phyloP scores from a whole-genome alignment of 2,888 invertebrate genomes.

The Glyphotaelius pellucidus region DNA sequence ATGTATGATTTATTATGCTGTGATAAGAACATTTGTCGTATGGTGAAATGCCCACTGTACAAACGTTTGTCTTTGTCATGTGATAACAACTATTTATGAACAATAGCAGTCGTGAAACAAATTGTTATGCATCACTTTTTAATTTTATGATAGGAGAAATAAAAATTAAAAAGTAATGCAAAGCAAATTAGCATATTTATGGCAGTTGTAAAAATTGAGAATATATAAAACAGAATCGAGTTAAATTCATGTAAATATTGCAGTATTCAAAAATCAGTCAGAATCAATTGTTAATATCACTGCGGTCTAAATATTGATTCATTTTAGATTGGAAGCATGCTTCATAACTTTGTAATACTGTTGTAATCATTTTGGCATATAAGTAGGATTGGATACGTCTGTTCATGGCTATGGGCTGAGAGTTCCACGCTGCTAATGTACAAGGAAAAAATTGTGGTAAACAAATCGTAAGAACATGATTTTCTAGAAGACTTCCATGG shows the following conservation, averaged over 20 bases:
- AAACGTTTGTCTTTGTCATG: not conserved
- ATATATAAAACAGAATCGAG: not conserved
- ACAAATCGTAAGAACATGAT: not conserved
- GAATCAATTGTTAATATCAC: not conserved
- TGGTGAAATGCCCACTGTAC: not conserved
- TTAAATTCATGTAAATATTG: not conserved
- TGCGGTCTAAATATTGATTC: not conserved
- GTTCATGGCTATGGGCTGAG: not conserved
- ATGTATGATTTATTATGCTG: not conserved
- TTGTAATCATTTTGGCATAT: not conserved
- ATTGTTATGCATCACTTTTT: not conserved
- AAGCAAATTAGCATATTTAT: too few species aligned
- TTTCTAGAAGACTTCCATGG: not conserved
- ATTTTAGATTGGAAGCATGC: not conserved
- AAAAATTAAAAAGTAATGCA: not conserved
- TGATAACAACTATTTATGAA: not conserved
- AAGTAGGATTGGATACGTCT: not conserved
- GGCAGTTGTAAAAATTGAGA: not conserved
- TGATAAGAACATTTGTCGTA: not conserved
- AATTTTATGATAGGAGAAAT: too few species aligned
- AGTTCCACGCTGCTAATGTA: not conserved
- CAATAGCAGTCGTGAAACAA: not conserved
- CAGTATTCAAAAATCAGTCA: not conserved
- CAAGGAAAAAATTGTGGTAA: not conserved
- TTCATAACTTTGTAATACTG: not conserved